Percentiles rank a stretch among this genome's conserved stretches.
phyloP scores from a whole-genome alignment of 2,797 vertebrate genomes.

The Pipistrellus nathusii region DNA sequence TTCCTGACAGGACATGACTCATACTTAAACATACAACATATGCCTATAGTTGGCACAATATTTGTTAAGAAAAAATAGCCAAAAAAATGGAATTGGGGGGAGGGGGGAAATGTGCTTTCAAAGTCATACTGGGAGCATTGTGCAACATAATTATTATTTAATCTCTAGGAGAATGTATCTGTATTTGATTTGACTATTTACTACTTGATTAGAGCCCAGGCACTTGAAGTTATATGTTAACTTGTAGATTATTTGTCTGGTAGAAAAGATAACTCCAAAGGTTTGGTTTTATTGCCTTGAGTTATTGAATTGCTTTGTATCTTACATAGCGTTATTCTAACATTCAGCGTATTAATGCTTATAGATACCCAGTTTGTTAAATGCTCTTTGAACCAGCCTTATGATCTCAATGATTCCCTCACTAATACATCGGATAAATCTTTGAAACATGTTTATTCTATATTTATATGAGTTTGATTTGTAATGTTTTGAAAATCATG shows the following conservation, averaged over 20 bases:
- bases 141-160: constrained; percentile 58
- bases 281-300: constrained; percentile 61
- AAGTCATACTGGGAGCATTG: background rate
- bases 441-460: background rate
- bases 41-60: background rate
- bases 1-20: background rate
- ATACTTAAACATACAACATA: constrained; percentile 34
- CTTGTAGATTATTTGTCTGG: constrained; percentile 68
- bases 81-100: constrained; percentile 31
- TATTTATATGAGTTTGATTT: constrained; percentile 37
- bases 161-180: constrained; percentile 56
- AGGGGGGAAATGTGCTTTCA: background rate
- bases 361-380: constrained; percentile 46
- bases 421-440: constrained; percentile 38
- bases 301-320: constrained; percentile 49
- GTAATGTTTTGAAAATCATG: constrained; percentile 30
- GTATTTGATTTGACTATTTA: constrained; percentile 67
- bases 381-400: constrained; percentile 43
- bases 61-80: constrained; percentile 55
- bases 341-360: constrained; percentile 3
- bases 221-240: constrained; percentile 66
- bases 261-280: constrained; percentile 65
- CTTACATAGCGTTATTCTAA: constrained; percentile 38
- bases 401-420: background rate
- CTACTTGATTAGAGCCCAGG: constrained; percentile 56